phyloP scores from a whole-genome alignment of 2,797 vertebrate genomes.

The Sebastes hopkinsi region DNA sequence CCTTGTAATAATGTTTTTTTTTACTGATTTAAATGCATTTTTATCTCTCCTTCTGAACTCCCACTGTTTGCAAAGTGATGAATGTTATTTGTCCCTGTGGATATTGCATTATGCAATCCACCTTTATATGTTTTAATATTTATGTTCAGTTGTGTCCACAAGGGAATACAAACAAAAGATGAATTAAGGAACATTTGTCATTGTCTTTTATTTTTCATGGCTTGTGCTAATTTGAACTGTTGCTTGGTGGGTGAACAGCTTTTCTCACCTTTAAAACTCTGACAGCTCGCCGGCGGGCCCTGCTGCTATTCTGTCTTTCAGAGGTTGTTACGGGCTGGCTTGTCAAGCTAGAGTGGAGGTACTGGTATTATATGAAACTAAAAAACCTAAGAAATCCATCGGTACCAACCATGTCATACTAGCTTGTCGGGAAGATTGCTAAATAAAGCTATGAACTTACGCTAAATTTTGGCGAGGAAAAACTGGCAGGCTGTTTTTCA shows the following conservation, averaged over 20 bases:
- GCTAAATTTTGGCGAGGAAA: too few species aligned
- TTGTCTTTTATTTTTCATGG: neutral
- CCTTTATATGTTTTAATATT: constrained; percentile 41
- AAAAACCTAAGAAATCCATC: too few species aligned
- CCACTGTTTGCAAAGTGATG: constrained; percentile 15
- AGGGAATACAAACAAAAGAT: constrained; percentile 25
- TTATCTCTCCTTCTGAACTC: constrained; percentile 5
- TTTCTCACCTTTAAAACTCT: neutral
- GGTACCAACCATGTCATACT: too few species aligned
- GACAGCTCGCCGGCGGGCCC: too few species aligned
- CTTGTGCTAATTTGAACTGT: neutral
- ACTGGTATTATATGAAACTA: too few species aligned
- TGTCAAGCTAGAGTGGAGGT: too few species aligned
- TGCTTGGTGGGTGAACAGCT: neutral
- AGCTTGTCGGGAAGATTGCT: too few species aligned
- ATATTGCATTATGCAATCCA: constrained; percentile 18
- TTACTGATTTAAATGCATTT: constrained; percentile 50
- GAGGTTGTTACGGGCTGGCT: too few species aligned
- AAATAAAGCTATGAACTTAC: too few species aligned
- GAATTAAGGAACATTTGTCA: neutral
- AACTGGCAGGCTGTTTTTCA: too few species aligned
- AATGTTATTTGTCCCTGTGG: constrained; percentile 26
- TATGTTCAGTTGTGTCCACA: constrained; percentile 42
- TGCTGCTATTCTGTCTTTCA: too few species aligned
- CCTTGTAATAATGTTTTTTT: constrained; percentile 25